Conservation (phyloP, 2,888 invertebrate species). For the Hydraecia micacea region DNA sequence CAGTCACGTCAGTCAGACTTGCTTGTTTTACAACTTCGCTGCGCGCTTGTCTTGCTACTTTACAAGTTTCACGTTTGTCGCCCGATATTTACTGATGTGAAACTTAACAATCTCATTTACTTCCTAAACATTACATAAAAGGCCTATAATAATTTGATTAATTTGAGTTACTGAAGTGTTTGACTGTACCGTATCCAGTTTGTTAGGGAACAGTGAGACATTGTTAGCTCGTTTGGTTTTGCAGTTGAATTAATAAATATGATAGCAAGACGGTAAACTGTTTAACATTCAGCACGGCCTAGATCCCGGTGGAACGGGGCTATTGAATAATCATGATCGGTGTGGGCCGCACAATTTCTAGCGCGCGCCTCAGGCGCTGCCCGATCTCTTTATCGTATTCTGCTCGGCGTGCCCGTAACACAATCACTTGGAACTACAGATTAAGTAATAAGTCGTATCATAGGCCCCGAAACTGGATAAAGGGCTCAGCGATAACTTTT, state of each 20-base stretch:
- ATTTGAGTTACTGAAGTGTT: slow-evolving; percentile 28
- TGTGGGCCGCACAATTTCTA: slow-evolving; percentile 81
- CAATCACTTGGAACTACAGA: slow-evolving; percentile 45
- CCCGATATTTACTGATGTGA: slow-evolving; percentile 46
- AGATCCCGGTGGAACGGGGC: slow-evolving; percentile 79
- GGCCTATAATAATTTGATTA: slow-evolving; percentile 22
- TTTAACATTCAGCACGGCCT: slow-evolving; percentile 84
- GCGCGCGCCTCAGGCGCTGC: slow-evolving; percentile 66
- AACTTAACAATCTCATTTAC: slow-evolving; percentile 59
- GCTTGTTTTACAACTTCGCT: slow-evolving; percentile 59
- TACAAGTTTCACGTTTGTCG: slow-evolving; percentile 55
- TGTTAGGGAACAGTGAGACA: slow-evolving; percentile 32
- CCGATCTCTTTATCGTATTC: slow-evolving; percentile 72
- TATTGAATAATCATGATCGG: slow-evolving; percentile 88
- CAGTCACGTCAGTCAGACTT: slow-evolving; percentile 49
- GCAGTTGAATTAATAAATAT: slow-evolving; percentile 66
- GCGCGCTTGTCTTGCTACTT: slow-evolving; percentile 54
- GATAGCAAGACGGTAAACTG: slow-evolving; percentile 75
- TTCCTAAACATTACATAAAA: slow-evolving; percentile 48
- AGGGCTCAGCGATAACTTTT: slow-evolving; percentile 11
- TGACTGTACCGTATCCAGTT: slow-evolving; percentile 31
- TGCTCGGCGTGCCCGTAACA: slow-evolving; percentile 50
- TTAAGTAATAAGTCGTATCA: slow-evolving; percentile 47
- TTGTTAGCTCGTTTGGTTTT: slow-evolving; percentile 59
- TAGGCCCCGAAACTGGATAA: slow-evolving; percentile 7